Evolutionary conservation across 2,113 vertebrate species (phyloP).

Genomic region (Typhlomys cinereus): DNA sequence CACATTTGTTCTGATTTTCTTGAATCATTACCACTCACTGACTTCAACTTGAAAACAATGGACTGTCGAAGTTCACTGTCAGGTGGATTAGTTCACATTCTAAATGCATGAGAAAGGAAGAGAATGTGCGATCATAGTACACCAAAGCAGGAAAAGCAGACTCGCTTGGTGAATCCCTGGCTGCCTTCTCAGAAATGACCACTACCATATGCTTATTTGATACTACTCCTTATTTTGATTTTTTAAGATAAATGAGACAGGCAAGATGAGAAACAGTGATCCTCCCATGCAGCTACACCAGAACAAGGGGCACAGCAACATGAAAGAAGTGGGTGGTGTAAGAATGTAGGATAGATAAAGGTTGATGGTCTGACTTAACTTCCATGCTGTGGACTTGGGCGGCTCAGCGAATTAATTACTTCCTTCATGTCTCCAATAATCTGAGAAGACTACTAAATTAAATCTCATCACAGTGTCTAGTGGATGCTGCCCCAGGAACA

Average conservation of each 20-base stretch:
- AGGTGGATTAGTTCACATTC: neutral
- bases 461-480: neutral
- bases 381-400: neutral
- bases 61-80: neutral
- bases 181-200: neutral
- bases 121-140: neutral
- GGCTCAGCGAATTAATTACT: neutral
- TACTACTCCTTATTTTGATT: neutral
- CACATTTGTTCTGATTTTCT: neutral
- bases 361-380: neutral
- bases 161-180: neutral
- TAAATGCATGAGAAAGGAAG: neutral
- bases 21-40: neutral
- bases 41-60: neutral
- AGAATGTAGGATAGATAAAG: neutral
- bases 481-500: neutral
- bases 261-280: neutral
- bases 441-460: neutral
- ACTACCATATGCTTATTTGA: neutral
- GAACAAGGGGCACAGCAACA: neutral
- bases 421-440: neutral
- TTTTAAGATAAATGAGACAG: neutral
- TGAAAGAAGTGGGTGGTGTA: neutral
- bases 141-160: neutral
- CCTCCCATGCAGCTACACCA: neutral